Evolutionary conservation across 2,797 vertebrate genomes (phyloP).

Genomic region (Heterohyrax brucei): DNA sequence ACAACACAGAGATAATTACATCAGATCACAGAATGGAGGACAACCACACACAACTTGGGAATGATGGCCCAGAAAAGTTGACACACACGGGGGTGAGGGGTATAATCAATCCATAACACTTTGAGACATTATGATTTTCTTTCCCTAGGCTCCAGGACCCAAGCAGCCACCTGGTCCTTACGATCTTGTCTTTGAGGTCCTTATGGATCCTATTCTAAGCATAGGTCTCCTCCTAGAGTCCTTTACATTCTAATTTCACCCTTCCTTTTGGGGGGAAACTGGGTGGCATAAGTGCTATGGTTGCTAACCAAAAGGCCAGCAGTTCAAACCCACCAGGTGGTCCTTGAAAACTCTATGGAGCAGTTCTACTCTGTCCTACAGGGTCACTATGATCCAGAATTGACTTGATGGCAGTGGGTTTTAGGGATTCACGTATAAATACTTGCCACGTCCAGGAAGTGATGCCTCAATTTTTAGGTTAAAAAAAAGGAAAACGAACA

Average conservation of each 20-base stretch:
- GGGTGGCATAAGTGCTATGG: too few relatives aligned
- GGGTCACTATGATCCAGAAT: too few relatives aligned
- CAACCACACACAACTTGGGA: too few relatives aligned
- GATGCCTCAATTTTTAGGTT: neutral
- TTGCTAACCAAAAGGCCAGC: too few relatives aligned
- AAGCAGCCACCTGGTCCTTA: neutral
- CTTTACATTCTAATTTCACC: neutral
- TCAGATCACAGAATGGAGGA: too few relatives aligned
- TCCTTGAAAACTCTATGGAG: too few relatives aligned
- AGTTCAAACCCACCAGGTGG: too few relatives aligned
- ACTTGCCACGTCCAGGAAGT: neutral
- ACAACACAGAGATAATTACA: too few relatives aligned
- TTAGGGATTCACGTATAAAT: neutral
- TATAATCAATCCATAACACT: too few relatives aligned
- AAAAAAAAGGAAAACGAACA: neutral
- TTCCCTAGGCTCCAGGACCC: neutral
- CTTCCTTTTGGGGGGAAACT: neutral
- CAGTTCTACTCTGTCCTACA: too few relatives aligned
- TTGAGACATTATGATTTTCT: rapidly evolving
- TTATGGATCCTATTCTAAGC: neutral
- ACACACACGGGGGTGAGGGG: too few relatives aligned
- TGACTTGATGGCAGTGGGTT: neutral
- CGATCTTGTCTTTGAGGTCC: neutral
- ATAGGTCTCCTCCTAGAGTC: neutral
- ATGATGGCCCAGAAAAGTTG: too few relatives aligned